phyloP scores from a whole-genome alignment of 2,113 vertebrate species.

The Willisornis vidua region DNA sequence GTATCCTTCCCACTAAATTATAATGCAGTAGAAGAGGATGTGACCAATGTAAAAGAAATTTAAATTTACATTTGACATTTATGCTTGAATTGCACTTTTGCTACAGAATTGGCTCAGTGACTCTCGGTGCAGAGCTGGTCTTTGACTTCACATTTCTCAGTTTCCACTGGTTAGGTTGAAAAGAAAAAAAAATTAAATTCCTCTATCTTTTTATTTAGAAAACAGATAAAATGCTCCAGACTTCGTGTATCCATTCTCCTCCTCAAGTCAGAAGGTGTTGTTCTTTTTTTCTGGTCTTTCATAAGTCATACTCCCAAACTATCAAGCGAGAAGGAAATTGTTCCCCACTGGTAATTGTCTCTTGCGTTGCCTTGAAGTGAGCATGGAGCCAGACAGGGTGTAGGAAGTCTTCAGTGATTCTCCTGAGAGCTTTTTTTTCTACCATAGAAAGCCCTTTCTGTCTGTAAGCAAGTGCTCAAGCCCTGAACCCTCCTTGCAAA shows the following conservation, averaged over 20 bases:
- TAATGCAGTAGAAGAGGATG: neutral
- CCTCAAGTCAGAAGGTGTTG: neutral
- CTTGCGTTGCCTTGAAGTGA: neutral
- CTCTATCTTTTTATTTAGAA: neutral
- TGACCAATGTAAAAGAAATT: conserved; percentile 1
- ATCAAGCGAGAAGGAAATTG: neutral
- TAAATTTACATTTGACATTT: neutral
- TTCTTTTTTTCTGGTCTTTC: neutral
- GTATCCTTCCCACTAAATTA: conserved; percentile 26
- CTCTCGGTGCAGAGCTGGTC: neutral
- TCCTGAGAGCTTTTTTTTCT: neutral
- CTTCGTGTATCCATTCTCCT: neutral
- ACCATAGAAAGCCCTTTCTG: neutral
- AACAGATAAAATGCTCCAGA: neutral
- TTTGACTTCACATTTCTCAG: neutral
- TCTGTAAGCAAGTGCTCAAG: neutral
- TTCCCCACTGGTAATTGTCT: neutral
- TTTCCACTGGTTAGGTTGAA: neutral
- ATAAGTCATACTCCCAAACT: neutral
- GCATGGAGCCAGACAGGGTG: neutral
- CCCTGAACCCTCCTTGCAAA: neutral
- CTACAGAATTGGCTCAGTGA: neutral
- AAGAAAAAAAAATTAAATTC: neutral
- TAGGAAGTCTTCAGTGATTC: neutral
- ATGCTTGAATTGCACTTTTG: neutral